Percentiles rank a stretch among this genome's conserved stretches.
Evolutionary conservation across 2,113 vertebrate species (phyloP).

Genomic region (Castor canadensis): DNA sequence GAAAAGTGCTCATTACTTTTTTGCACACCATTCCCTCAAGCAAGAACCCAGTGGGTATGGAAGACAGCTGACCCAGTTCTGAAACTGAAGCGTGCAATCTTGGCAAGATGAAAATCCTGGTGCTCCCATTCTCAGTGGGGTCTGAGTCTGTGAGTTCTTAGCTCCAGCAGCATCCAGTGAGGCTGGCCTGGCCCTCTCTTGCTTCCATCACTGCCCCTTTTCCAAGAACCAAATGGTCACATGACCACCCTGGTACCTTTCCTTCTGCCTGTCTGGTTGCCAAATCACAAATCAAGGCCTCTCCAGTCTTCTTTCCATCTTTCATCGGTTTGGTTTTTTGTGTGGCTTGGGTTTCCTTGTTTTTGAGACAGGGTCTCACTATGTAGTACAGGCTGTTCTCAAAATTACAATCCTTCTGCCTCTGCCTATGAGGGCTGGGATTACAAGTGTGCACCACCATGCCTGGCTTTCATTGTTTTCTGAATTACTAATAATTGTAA

Average conservation of each 20-base stretch:
- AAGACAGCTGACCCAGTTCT: background rate
- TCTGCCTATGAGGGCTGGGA: no score
- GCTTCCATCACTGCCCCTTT: accelerated
- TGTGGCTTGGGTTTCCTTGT: no score
- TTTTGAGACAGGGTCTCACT: no score
- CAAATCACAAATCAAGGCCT: background rate
- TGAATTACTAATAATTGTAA: background rate
- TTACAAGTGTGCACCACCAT: no score
- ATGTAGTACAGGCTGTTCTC: no score
- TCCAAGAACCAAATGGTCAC: background rate
- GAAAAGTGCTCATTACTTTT: background rate
- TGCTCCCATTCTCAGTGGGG: background rate
- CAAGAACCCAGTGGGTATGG: background rate
- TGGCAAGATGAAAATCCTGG: background rate
- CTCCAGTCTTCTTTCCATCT: background rate
- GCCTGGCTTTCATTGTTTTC: no score
- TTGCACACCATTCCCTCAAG: background rate
- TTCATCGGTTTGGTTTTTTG: background rate
- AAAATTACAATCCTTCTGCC: no score
- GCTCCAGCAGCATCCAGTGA: background rate
- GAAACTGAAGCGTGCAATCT: background rate
- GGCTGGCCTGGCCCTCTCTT: background rate
- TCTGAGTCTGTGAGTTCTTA: background rate
- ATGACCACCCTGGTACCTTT: background rate
- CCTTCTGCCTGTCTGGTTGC: background rate